phyloP scores from a whole-genome alignment of 2,113 vertebrate genomes.

The Piprites chloris region DNA sequence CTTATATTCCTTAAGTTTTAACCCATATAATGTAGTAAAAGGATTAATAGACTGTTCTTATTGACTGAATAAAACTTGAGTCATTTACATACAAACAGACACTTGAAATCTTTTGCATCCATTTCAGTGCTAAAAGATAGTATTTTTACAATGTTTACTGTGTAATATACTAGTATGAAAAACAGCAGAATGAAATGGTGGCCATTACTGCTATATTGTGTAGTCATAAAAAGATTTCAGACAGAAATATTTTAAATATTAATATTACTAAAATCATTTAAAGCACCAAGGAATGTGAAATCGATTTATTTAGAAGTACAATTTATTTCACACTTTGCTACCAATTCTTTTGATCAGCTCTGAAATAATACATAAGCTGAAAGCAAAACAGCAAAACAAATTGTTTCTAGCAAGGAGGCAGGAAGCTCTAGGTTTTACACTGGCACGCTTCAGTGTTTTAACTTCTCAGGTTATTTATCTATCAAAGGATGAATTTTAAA shows the following conservation, averaged over 20 bases:
- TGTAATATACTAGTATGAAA: slow-evolving; percentile 63
- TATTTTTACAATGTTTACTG: slow-evolving; percentile 67
- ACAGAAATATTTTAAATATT: slow-evolving; percentile 76
- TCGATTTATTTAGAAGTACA: slow-evolving; percentile 70
- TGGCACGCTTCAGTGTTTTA: background rate
- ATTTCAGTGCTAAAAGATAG: slow-evolving; percentile 58
- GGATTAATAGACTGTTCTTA: slow-evolving; percentile 61
- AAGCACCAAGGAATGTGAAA: slow-evolving; percentile 73
- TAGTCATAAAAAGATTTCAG: slow-evolving; percentile 71
- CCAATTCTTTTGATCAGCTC: slow-evolving; percentile 71
- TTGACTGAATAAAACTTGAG: slow-evolving; percentile 65
- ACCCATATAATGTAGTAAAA: slow-evolving; percentile 14
- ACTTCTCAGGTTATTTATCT: slow-evolving; percentile 33
- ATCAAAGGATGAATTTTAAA: background rate
- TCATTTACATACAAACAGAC: slow-evolving; percentile 66
- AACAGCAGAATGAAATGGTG: slow-evolving; percentile 62
- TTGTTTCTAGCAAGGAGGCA: slow-evolving; percentile 26
- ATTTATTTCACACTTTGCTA: slow-evolving; percentile 73
- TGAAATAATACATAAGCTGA: slow-evolving; percentile 63
- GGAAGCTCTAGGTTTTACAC: background rate
- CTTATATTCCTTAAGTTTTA: slow-evolving; percentile 5
- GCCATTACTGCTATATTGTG: slow-evolving; percentile 59
- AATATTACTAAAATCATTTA: slow-evolving; percentile 76
- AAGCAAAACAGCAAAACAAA: slow-evolving; percentile 69
- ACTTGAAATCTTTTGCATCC: slow-evolving; percentile 20